Evolutionary conservation across 1,140 invertebrate genomes (phyloP), one percentile per base, ranked within the genome.

Genomic region (Saccostrea cuccullata): DNA sequence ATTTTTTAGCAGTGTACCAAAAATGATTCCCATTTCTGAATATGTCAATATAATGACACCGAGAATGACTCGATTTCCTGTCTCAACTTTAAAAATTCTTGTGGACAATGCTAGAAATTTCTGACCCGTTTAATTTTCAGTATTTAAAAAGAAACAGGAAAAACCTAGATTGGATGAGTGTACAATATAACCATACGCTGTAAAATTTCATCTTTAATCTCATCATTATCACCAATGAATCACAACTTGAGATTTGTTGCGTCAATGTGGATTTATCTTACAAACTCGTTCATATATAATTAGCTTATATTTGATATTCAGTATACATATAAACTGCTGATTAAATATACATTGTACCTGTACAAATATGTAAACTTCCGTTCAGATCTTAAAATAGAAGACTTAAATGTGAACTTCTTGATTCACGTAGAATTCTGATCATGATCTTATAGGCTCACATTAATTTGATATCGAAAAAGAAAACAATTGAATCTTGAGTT

Each of bases 21-120:
- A 6, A 2, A 47, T 8, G 47, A 47, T 47, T 47, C 47, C 47
- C 47, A 5, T 47, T 47, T 0, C 9, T 47, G 5, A 2, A 47
- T 47, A 20, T n/a, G 58, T 64, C 4, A 17, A 4, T 20, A 20
- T 64, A 64, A 20, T 2, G 47, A 20, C 6, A 64, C 58, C 58
- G 20, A 64, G 26, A 77, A 30, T 77, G 70, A 77, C 70, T 77
- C 70, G 26, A 77, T 77, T 77, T 77, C 70, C 70, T 23, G 70
- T 77, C 11, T 15, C n/a, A 17, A 64, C 58, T 20, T 64, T 20
- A 17, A 64, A 77, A 36, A 77, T 36, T 77, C 70, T 77, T 77
- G 17, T 36, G 3, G 15, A 77, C 26, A 77, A 77, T 77, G 26
- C 17, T 64, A 64, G 58, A 64, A 64, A 15, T 77, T 77, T 77